Percentiles rank a stretch among this genome's conserved stretches.
phyloP scores from a whole-genome alignment of 2,113 vertebrate species.

The Theristicus caerulescens region DNA sequence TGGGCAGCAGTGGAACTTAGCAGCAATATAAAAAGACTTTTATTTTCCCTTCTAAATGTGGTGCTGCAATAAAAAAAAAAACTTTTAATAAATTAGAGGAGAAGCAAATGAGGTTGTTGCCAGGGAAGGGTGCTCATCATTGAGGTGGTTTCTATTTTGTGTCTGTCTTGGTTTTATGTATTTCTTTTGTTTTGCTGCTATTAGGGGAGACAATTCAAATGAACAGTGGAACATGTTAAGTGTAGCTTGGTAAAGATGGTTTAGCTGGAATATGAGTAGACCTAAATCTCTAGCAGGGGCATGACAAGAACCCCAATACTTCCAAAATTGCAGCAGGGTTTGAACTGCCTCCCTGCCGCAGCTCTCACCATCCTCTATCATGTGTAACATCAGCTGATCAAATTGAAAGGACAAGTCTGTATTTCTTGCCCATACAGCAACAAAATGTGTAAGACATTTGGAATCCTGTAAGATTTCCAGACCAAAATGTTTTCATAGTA shows the following conservation, averaged over 20 bases:
- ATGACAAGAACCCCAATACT: neutral
- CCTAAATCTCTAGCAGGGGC: neutral
- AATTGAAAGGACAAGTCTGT: neutral
- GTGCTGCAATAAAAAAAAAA: neutral
- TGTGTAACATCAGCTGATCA: neutral
- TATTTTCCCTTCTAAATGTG: neutral
- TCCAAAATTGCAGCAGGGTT: neutral
- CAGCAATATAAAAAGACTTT: neutral
- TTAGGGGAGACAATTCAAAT: neutral
- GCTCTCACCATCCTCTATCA: neutral
- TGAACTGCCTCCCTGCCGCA: neutral
- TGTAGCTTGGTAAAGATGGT: neutral
- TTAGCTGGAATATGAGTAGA: neutral
- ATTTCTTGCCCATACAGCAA: neutral
- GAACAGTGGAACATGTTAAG: neutral
- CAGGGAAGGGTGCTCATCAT: neutral
- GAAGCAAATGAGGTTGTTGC: slow-evolving; percentile 12
- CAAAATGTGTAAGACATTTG: neutral
- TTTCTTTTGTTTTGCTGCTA: neutral
- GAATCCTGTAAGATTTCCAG: neutral
- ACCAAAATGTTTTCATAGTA: neutral
- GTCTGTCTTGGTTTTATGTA: neutral
- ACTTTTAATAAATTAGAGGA: neutral
- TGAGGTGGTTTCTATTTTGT: neutral
- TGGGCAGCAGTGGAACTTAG: neutral